These are phyloP conservation scores for Protobothrops mucrosquamatus DNA, from an alignment of 2,113 vertebrate genomes.

Conservation along the genomic window DNA sequence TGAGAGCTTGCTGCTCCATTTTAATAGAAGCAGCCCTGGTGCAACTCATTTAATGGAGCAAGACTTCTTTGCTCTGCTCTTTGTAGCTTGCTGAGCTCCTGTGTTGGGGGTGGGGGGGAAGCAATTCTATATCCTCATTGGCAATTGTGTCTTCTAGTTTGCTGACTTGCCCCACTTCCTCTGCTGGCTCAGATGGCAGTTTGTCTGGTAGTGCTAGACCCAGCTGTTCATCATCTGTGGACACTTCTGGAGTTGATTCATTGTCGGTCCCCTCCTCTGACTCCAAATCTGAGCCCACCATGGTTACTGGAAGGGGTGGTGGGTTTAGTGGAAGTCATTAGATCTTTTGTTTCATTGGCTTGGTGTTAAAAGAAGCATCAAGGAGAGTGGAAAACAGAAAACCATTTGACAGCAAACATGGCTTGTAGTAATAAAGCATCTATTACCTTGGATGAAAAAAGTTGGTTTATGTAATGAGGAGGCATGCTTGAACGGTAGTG, in stretches of 20 bases:
- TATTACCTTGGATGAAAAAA: background rate
- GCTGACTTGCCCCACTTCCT: background rate
- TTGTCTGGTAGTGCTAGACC: background rate
- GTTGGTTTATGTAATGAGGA: background rate
- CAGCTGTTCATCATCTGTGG: background rate
- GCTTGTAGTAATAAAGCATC: background rate
- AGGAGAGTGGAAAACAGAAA: background rate
- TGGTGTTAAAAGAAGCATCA: background rate
- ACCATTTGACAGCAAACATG: background rate
- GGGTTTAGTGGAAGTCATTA: background rate
- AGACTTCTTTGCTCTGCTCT: background rate
- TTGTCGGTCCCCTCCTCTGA: background rate
- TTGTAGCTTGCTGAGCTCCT: background rate
- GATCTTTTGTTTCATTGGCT: background rate
- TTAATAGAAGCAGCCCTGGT: background rate
- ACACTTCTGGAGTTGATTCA: background rate
- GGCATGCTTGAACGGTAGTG: background rate
- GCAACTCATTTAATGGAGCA: background rate
- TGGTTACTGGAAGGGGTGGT: background rate
- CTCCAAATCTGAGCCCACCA: background rate
- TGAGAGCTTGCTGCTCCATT: background rate
- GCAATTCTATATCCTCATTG: background rate
- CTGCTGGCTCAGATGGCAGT: background rate
- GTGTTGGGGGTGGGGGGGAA: fast-evolving
- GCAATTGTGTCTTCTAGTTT: background rate